These are phyloP conservation scores for Drosophila serrata DNA, from an alignment of 1,140 invertebrate species.

Conservation along the genomic window DNA sequence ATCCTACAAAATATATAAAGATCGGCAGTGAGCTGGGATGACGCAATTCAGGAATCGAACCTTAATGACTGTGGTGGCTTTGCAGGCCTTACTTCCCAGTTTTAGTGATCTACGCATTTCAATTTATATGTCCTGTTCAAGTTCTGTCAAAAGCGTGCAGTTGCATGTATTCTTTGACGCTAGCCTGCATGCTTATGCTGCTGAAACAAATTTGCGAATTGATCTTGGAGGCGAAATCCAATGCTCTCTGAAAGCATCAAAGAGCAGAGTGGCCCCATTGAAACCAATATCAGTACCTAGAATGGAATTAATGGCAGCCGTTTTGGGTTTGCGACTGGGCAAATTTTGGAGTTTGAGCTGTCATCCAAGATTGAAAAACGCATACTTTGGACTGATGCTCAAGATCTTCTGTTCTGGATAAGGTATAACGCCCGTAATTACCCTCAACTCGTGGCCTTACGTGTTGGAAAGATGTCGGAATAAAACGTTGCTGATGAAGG, in stretches of 20 bases:
- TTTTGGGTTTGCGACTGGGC: background rate
- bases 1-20: no score
- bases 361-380: background rate
- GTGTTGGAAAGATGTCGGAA: background rate
- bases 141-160: background rate
- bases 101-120: background rate
- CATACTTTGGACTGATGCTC: background rate
- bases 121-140: background rate
- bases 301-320: background rate
- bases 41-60: no score
- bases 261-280: background rate
- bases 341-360: constrained; percentile 1
- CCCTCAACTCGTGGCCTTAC: background rate
- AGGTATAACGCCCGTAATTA: background rate
- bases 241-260: background rate
- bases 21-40: no score
- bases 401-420: constrained; percentile 1
- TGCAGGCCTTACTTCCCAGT: background rate
- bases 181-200: background rate
- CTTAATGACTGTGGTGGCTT: background rate
- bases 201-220: background rate
- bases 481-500: background rate
- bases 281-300: background rate
- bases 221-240: background rate
- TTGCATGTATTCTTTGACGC: background rate